These are phyloP conservation scores for Peromyscus attwateri DNA, from an alignment of 2,797 vertebrate species.

Conservation along the genomic window DNA sequence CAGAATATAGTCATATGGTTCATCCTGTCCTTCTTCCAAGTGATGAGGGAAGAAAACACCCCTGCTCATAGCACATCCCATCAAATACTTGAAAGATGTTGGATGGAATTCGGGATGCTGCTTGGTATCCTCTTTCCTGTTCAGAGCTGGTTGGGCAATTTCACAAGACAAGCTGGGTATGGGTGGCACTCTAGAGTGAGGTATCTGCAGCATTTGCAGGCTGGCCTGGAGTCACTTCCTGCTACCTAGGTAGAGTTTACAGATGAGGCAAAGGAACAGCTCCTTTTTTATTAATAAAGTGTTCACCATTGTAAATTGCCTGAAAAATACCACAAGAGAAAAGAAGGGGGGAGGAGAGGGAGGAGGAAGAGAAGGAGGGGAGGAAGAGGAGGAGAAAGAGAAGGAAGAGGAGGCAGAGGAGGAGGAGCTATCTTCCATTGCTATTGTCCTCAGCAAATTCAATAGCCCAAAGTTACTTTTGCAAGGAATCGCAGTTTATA, in stretches of 20 bases:
- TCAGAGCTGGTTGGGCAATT: constrained; percentile 2
- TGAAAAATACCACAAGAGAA: constrained; percentile 32
- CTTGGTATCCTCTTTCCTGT: neutral
- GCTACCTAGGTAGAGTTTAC: constrained; percentile 18
- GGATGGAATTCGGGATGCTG: constrained; percentile 8
- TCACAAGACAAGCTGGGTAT: constrained; percentile 44
- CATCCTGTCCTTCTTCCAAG: constrained; percentile 14
- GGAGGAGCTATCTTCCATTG: neutral
- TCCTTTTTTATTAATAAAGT: constrained; percentile 63
- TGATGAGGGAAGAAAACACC: constrained; percentile 31
- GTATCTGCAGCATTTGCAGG: neutral
- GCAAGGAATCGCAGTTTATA: constrained; percentile 58
- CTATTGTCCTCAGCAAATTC: constrained; percentile 50
- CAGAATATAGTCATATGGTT: constrained; percentile 26
- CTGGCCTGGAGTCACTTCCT: neutral
- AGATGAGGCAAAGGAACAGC: neutral
- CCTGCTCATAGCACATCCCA: neutral
- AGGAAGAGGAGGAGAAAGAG: too few species aligned
- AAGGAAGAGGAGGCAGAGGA: too few species aligned
- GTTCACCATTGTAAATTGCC: constrained; percentile 41
- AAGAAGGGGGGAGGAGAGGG: neutral
- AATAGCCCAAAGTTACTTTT: constrained; percentile 63
- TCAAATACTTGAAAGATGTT: constrained; percentile 60
- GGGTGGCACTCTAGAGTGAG: constrained; percentile 12
- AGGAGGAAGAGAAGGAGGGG: too few species aligned